Base-by-base conservation (phyloP, 2,797 vertebrate species). In the Lemur catta region DNA sequence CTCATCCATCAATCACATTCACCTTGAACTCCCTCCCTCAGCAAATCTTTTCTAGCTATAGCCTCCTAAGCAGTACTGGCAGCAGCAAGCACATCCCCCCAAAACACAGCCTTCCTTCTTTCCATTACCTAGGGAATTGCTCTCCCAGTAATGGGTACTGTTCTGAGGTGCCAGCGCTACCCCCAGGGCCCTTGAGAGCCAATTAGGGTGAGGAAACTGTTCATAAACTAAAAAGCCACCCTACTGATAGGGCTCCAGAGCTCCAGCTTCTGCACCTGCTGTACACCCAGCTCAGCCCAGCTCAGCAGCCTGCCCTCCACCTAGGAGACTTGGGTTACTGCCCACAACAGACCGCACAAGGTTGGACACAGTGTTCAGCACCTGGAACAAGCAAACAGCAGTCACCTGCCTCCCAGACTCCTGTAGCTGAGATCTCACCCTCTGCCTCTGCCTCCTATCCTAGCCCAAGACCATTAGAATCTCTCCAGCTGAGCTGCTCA, bases 191-290 rank as follows among this genome's bases (percentile, higher is more conserved):
- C 98, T 92, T 81, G 98, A 98, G 98, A 98, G 96, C 97, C 98
- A 99, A 98, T 99, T 99, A 99, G 69, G 95, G 89, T 96, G 96
- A 98, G 96, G 95, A 98, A 98, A 97, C 94, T 96, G 96, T 95
- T 98, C 97, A 33, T 74, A 84, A 97, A 89, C 89, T 92, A 78
- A 86, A 95, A 96, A 97, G 96, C 93, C 93, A 93, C 78, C 84
- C 95, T 13, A 41, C 50, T 94, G 81, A 94, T 50, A 76, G 82
- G 91, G 96, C 97, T 97, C 92, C 20, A 17, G 85, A 96, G 84
- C 96, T 97, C 96, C 24, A 97, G 98, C 97, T 98, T 97, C 95
- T 97, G 59, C 96, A 98, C 96, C 97, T 91, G 97, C 93, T 93
- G 67, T 91, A 95, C 35, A 74, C 28, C 4, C 50, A 65, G 30